Conservation (phyloP, 2,888 invertebrate genomes). For the Scotopteryx bipunctaria region DNA sequence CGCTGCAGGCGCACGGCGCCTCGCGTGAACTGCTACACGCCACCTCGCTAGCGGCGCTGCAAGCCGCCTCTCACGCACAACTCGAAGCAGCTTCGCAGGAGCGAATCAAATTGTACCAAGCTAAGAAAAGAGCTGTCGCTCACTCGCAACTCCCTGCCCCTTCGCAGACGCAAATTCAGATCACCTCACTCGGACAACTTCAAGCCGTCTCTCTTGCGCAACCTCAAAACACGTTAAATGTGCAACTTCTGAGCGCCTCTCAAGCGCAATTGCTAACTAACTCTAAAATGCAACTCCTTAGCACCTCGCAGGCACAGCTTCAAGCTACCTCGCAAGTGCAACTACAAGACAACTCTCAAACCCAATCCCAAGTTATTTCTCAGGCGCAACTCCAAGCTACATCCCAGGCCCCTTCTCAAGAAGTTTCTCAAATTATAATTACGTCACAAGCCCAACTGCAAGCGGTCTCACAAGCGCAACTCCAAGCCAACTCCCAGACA, state of each 20-base stretch:
- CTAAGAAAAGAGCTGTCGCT: not conserved
- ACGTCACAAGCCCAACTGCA: not conserved
- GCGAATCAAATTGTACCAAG: not conserved
- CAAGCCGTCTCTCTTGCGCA: slow-evolving; percentile 11
- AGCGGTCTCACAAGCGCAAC: not conserved
- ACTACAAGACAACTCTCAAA: not conserved
- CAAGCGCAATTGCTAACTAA: slow-evolving; percentile 11
- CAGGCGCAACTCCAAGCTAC: slow-evolving; percentile 3
- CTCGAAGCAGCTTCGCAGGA: slow-evolving; percentile 8
- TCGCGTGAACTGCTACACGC: slow-evolving; percentile 12
- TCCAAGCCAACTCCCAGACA: not conserved
- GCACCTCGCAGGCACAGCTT: slow-evolving; percentile 3
- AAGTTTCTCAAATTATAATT: not conserved
- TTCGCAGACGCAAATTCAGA: slow-evolving; percentile 8
- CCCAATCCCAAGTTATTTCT: not conserved
- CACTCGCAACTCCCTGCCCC: slow-evolving; percentile 1
- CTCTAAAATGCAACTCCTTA: slow-evolving; percentile 7
- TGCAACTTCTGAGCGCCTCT: slow-evolving; percentile 7
- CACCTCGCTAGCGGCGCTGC: slow-evolving; percentile 14
- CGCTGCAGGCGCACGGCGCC: not conserved
- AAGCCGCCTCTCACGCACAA: slow-evolving; percentile 17
- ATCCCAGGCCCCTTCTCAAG: not conserved
- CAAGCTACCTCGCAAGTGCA: slow-evolving; percentile 3
- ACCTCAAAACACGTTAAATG: slow-evolving; percentile 4
- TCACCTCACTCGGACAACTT: not conserved